These are phyloP conservation scores for Empis livida DNA, from an alignment of 2,888 invertebrate species.

Conservation along the genomic window DNA sequence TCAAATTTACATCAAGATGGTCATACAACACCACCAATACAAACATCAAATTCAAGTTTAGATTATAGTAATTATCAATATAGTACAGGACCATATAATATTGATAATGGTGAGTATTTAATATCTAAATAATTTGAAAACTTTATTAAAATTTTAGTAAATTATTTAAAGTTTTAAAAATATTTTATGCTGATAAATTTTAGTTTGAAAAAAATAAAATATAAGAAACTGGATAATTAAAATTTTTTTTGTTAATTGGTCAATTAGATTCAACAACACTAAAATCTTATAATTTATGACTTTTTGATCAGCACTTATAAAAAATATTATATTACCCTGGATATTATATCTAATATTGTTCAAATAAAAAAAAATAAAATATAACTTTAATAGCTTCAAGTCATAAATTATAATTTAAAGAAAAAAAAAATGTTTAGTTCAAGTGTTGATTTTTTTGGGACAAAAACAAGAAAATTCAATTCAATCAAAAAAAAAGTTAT, in stretches of 20 bases:
- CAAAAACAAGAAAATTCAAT: too few species aligned
- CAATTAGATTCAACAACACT: too few species aligned
- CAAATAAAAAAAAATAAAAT: not conserved
- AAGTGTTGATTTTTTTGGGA: too few species aligned
- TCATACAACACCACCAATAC: constrained; percentile 18
- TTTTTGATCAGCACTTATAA: not conserved
- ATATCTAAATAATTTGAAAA: not conserved
- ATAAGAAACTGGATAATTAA: too few species aligned
- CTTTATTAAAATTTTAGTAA: not conserved
- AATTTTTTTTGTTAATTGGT: too few species aligned
- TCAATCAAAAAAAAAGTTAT: too few species aligned
- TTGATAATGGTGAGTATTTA: constrained; percentile 32
- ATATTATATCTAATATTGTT: not conserved
- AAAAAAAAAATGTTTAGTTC: too few species aligned
- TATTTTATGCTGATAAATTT: not conserved
- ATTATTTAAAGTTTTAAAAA: constrained; percentile 5
- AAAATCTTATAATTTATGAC: too few species aligned
- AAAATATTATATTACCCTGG: not conserved
- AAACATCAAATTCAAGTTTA: constrained; percentile 15
- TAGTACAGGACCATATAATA: constrained; percentile 20
- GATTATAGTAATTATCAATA: constrained; percentile 33
- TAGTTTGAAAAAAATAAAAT: too few species aligned
- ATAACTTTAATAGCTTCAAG: not conserved
- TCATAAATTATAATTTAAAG: too few species aligned
- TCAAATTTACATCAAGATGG: constrained; percentile 10